Evolutionary conservation across 2,797 vertebrate genomes (phyloP).

Genomic region (Cyprinodon diabolis): DNA sequence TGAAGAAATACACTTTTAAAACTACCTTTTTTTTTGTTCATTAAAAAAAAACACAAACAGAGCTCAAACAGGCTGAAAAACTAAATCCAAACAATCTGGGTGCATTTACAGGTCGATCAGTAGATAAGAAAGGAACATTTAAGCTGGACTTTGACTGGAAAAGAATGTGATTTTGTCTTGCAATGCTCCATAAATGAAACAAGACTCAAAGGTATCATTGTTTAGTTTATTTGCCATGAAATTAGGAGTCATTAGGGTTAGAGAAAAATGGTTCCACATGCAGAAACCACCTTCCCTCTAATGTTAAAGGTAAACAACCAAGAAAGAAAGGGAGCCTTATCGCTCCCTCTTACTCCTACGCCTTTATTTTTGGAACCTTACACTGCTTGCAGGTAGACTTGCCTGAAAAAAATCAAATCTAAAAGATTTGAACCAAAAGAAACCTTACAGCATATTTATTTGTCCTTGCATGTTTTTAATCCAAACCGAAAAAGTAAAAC

Average conservation of each 20-base stretch:
- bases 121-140: conserved; percentile 69
- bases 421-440: conserved; percentile 15
- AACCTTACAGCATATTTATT: conserved; percentile 33
- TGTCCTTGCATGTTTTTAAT: conserved; percentile 38
- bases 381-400: conserved; percentile 21
- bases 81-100: conserved; percentile 11
- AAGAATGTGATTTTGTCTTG: conserved; percentile 68
- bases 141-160: conserved; percentile 54
- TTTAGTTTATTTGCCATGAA: conserved; percentile 78
- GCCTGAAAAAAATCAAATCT: conserved; percentile 7
- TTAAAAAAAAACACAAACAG: background rate
- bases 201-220: conserved; percentile 73
- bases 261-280: conserved; percentile 73
- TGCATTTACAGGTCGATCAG: conserved; percentile 51
- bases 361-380: conserved; percentile 42
- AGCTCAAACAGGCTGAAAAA: conserved; percentile 26
- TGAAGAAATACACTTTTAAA: background rate
- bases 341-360: background rate
- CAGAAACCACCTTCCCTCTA: conserved; percentile 56
- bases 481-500: conserved; percentile 16
- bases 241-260: conserved; percentile 74
- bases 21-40: background rate
- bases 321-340: conserved; percentile 19
- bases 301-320: conserved; percentile 70
- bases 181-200: conserved; percentile 53